A percentile compares a stretch with the other conserved stretches of the same genome.
Conservation (phyloP, 2,113 vertebrate species). For the Callospermophilus lateralis region DNA sequence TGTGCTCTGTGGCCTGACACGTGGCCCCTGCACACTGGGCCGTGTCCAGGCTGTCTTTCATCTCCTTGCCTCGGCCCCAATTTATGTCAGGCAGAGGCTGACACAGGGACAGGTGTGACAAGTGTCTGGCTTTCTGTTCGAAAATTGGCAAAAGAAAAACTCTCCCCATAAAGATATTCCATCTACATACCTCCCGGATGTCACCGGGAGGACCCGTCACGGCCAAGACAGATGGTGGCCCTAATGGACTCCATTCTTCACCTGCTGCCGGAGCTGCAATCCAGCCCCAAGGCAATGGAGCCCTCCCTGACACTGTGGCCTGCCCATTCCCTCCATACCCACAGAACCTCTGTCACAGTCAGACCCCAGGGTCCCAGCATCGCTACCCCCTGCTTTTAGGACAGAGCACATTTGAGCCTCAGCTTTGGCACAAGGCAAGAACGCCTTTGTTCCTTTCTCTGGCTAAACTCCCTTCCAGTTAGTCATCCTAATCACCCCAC, state of each 20-base stretch:
- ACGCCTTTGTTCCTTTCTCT: too few relatives aligned
- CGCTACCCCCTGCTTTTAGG: neutral
- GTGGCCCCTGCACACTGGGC: constrained; percentile 9
- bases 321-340: neutral
- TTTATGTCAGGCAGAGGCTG: constrained; percentile 80
- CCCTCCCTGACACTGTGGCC: neutral
- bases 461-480: neutral
- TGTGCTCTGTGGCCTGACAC: neutral
- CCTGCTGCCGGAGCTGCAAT: neutral
- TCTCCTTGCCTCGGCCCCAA: constrained; percentile 45
- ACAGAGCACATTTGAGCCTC: neutral
- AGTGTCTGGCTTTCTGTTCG: constrained; percentile 63
- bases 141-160: constrained; percentile 76
- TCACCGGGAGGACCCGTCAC: constrained; percentile 37
- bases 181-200: constrained; percentile 63
- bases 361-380: neutral
- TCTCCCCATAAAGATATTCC: constrained; percentile 69
- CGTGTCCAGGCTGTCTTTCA: constrained; percentile 54
- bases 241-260: constrained; percentile 45
- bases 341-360: neutral
- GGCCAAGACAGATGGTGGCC: constrained; percentile 44
- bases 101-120: constrained; percentile 73
- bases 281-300: neutral
- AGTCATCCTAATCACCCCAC: neutral
- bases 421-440: neutral